phyloP scores from a whole-genome alignment of 2,888 invertebrate genomes.

The Stenichneumon culpator region DNA sequence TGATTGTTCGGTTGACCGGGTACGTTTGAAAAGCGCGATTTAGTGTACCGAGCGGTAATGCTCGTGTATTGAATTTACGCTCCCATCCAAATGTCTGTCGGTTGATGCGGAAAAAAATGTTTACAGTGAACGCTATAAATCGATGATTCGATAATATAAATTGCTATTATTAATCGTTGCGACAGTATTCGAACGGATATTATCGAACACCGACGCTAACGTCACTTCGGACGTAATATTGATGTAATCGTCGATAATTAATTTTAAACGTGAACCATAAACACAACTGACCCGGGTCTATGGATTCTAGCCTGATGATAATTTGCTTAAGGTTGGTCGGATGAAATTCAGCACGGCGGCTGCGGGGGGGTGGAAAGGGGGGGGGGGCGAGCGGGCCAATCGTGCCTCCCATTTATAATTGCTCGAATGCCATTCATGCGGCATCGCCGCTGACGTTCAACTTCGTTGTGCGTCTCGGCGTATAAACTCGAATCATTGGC shows the following conservation, averaged over 20 bases:
- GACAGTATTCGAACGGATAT: neutral
- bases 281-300: neutral
- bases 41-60: neutral
- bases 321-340: conserved; percentile 6
- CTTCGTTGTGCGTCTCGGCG: conserved; percentile 68
- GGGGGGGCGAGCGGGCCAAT: conserved; percentile 22
- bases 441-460: conserved; percentile 47
- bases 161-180: neutral
- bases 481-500: conserved; percentile 76
- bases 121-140: neutral
- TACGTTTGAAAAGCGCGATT: neutral
- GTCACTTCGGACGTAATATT: neutral
- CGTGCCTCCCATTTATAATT: conserved; percentile 67
- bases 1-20: neutral
- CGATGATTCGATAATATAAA: neutral
- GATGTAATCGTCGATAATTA: neutral
- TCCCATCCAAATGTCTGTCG: too few relatives aligned
- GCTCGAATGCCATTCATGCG: conserved; percentile 59
- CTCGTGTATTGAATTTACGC: neutral
- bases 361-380: too few relatives aligned
- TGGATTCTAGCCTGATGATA: neutral
- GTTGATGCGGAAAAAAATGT: neutral
- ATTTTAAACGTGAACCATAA: conserved; percentile 18
- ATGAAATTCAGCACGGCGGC: conserved; percentile 8
- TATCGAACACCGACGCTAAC: neutral